Conservation (phyloP, 2,797 vertebrate species). For the Neosilurus mollespiculum region DNA sequence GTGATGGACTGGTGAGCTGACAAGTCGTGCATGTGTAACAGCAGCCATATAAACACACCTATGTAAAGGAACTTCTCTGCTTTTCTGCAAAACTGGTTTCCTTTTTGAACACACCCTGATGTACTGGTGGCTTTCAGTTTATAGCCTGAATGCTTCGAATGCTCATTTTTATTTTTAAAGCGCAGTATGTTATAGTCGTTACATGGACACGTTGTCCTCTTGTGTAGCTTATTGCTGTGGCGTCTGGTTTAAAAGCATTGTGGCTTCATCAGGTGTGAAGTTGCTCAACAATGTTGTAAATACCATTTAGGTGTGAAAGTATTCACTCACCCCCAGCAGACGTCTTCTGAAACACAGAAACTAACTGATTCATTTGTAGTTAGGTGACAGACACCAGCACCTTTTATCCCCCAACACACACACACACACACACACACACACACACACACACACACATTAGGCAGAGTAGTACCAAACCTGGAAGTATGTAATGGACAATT, state of each 20-base stretch:
- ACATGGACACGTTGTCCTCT: neutral
- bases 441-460: neutral
- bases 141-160: neutral
- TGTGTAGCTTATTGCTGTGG: neutral
- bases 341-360: neutral
- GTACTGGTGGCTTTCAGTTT: neutral
- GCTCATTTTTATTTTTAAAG: neutral
- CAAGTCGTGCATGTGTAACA: too few species aligned
- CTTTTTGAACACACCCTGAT: neutral
- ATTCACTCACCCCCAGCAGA: neutral
- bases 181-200: neutral
- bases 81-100: neutral
- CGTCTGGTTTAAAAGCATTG: slow-evolving; percentile 16
- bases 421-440: neutral
- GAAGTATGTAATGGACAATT: neutral
- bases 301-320: neutral
- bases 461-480: neutral
- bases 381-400: neutral
- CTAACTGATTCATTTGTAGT: slow-evolving; percentile 16
- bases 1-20: too few species aligned
- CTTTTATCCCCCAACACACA: neutral
- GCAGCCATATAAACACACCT: too few species aligned
- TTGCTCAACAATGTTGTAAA: neutral
- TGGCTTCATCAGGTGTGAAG: slow-evolving; percentile 5
- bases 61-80: too few species aligned